Evolutionary conservation across 2,888 invertebrate species (phyloP).

Genomic region (Caenorhabditis virilis): DNA sequence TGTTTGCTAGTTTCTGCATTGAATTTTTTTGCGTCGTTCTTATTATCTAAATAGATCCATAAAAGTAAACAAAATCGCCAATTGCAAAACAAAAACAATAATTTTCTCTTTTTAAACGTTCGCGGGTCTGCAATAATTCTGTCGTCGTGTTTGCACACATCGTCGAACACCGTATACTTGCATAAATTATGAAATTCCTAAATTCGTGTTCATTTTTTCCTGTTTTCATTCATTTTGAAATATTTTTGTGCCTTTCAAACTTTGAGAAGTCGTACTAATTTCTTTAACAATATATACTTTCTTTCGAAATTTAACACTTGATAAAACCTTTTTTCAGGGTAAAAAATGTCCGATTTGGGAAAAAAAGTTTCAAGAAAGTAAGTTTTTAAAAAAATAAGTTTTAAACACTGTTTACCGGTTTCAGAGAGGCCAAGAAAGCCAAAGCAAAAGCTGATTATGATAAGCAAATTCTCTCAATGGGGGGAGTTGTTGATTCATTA

Average conservation of each 20-base stretch:
- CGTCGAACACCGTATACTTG: background rate
- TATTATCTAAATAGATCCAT: too few relatives aligned
- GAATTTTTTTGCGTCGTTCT: too few relatives aligned
- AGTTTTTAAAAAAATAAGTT: slow-evolving; percentile 4
- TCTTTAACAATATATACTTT: too few relatives aligned
- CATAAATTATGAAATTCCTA: background rate
- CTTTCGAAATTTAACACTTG: too few relatives aligned
- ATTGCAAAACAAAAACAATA: too few relatives aligned
- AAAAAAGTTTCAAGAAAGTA: slow-evolving; percentile 45
- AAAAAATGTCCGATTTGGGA: slow-evolving; percentile 27
- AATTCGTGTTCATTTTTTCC: background rate
- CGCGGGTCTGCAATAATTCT: slow-evolving; percentile 7
- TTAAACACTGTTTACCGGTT: background rate
- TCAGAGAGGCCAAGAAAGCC: slow-evolving; percentile 49
- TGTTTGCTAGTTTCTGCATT: too few relatives aligned
- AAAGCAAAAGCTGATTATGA: slow-evolving; percentile 58
- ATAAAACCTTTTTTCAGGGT: slow-evolving; percentile 2
- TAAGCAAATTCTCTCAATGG: slow-evolving; percentile 61
- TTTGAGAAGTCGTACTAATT: too few relatives aligned
- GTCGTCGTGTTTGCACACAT: slow-evolving; percentile 21
- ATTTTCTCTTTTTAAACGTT: background rate
- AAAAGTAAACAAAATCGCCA: too few relatives aligned
- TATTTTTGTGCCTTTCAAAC: background rate
- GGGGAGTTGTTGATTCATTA: slow-evolving; percentile 55
- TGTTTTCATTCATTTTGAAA: background rate